phyloP scores from a whole-genome alignment of 2,113 vertebrate genomes.

The Electrona antarctica region DNA sequence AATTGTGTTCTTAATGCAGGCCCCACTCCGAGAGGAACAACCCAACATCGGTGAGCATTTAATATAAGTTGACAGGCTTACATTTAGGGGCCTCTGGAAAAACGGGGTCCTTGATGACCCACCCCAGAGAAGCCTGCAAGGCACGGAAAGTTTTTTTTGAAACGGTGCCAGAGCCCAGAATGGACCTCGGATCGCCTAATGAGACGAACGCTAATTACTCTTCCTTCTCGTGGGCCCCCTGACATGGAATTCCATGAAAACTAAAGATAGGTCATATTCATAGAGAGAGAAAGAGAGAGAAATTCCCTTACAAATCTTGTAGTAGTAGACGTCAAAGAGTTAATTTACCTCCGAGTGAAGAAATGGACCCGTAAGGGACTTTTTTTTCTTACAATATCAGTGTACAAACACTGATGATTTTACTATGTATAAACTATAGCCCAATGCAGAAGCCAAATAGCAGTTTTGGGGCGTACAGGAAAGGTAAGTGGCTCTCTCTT shows the following conservation, averaged over 20 bases:
- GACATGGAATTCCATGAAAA: constrained; percentile 11
- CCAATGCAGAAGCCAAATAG: background rate
- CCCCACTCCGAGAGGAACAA: no score
- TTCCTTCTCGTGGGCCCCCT: background rate
- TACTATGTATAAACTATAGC: background rate
- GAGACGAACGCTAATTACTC: background rate
- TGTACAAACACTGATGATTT: no score
- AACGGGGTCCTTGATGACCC: constrained; percentile 23
- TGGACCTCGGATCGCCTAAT: background rate
- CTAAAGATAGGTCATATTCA: constrained; percentile 1
- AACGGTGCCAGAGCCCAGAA: background rate
- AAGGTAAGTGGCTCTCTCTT: background rate
- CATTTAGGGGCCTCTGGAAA: constrained; percentile 35
- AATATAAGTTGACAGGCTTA: constrained; percentile 40
- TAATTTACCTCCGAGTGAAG: no score
- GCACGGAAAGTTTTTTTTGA: background rate
- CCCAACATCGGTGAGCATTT: background rate
- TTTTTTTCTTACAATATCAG: no score
- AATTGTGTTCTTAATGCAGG: no score
- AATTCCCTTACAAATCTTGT: background rate
- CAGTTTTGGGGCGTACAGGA: background rate
- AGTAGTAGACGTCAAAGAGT: background rate
- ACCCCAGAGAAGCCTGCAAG: background rate
- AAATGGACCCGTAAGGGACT: no score
- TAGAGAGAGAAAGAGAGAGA: background rate